Evolutionary conservation across 2,888 invertebrate genomes (phyloP), one percentile per base, ranked within the genome.

Genomic region (Hypsopygia costalis): DNA sequence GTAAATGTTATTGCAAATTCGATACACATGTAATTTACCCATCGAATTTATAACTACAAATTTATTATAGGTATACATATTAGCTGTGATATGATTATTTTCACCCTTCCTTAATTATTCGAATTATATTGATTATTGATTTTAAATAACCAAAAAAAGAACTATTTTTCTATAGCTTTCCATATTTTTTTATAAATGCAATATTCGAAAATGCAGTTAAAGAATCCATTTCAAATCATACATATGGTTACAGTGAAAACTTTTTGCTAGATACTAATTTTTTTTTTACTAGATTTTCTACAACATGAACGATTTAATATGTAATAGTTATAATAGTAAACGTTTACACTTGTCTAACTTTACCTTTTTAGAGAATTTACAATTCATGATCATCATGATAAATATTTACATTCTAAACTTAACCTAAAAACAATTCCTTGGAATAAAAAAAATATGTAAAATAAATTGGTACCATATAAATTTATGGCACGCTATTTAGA

Each of bases 261-360:
- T 69, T 73, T 65, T 75, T 61, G 64, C 76, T 78, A 74, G n/a
- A 32, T 10, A 10, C 78, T 63, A 68, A 61, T 55, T 69, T 63
- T 62, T 54, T 60, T 58, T 57, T 62, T 65, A 63, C 77, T 81
- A 81, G 74, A 58, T 74, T 76, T 61, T 69, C 86, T 87, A 87
- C 85, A 81, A 85, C 82, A 80, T 86, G 85, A 86, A 86, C 81
- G 77, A 79, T 81, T 75, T 71, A 72, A 80, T 80, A 79, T 78
- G 79, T 73, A 69, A 72, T 77, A 75, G 55, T 66, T 69, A 70
- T 67, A 55, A 46, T 64, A 69, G 57, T 78, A 74, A 79, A 82
- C 69, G 76, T 69, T 73, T 79, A 81, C 67, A 81, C 65, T 69
- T 56, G 58, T 64, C 81, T 81, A 81, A 64, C 55, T 56, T 69